A percentile compares a stretch with the other conserved stretches of the same genome.
Conservation (phyloP, 2,888 invertebrate species). For the Apotomis capreana region DNA sequence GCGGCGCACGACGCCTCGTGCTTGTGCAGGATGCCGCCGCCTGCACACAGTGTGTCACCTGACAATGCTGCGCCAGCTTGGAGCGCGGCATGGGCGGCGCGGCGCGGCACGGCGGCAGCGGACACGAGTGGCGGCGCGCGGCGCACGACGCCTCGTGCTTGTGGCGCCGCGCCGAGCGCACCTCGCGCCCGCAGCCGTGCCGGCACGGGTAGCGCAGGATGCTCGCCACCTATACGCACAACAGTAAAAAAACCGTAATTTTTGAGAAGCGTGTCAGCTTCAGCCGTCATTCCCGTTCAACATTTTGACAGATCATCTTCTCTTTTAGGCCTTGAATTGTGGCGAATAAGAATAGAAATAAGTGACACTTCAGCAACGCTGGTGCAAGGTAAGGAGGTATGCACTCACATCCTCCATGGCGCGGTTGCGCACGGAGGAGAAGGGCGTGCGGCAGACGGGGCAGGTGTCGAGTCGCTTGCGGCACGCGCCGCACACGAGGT, state of each 20-base stretch:
- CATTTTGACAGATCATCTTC: no score
- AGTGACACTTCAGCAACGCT: no score
- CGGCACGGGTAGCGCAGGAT: constrained; percentile 81
- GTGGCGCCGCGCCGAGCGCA: constrained; percentile 70
- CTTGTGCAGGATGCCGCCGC: constrained; percentile 51
- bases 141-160: constrained; percentile 78
- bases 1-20: constrained; percentile 60
- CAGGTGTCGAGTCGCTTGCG: constrained; percentile 81
- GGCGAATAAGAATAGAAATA: no score
- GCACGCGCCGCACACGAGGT: constrained; percentile 84
- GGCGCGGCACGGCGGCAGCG: constrained; percentile 67
- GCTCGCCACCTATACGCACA: constrained; percentile 71
- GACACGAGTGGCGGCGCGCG: constrained; percentile 76
- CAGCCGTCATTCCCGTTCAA: no score
- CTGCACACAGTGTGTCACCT: constrained; percentile 69
- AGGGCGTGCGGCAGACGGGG: constrained; percentile 84
- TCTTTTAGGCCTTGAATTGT: no score
- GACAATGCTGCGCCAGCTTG: constrained; percentile 54
- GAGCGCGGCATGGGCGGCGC: constrained; percentile 55
- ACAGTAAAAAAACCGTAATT: no score
- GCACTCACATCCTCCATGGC: constrained; percentile 79
- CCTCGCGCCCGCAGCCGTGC: constrained; percentile 77
- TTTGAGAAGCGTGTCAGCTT: no score
- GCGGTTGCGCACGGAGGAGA: constrained; percentile 78
- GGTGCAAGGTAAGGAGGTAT: no score